These are phyloP conservation scores for Glyphotaelius pellucidus DNA, from an alignment of 2,888 invertebrate species.

Conservation along the genomic window DNA sequence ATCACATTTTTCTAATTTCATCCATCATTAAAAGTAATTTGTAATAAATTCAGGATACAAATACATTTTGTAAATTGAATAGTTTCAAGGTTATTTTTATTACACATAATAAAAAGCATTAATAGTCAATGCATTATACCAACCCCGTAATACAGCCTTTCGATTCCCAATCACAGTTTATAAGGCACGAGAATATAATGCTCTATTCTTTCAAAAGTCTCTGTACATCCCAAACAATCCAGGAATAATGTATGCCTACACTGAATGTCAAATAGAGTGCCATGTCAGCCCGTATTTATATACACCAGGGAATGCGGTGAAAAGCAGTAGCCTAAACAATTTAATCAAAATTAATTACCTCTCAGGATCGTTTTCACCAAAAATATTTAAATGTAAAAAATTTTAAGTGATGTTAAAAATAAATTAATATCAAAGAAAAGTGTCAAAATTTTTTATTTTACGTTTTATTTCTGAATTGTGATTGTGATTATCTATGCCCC, in stretches of 20 bases:
- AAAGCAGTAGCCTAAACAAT: neutral
- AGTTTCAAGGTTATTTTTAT: neutral
- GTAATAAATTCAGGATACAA: neutral
- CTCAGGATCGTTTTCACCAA: neutral
- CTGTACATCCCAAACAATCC: neutral
- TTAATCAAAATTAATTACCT: neutral
- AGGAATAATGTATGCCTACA: neutral
- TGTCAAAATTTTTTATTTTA: too few relatives aligned
- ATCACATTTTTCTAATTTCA: slow-evolving; percentile 8
- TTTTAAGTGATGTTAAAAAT: neutral
- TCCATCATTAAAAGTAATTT: neutral
- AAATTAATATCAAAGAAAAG: too few relatives aligned
- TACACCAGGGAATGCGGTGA: neutral
- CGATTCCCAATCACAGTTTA: neutral
- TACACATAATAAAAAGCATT: neutral
- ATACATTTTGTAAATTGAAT: neutral
- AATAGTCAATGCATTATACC: neutral
- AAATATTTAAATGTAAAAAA: neutral
- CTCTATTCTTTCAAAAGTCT: neutral
- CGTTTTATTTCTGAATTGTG: too few relatives aligned
- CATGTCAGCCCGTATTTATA: neutral
- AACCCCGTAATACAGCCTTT: neutral
- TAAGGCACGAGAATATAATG: neutral
- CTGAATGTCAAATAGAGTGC: neutral
- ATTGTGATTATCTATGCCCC: too few relatives aligned